These are phyloP conservation scores for Thyatira batis DNA, from an alignment of 2,888 invertebrate genomes.

Conservation along the genomic window DNA sequence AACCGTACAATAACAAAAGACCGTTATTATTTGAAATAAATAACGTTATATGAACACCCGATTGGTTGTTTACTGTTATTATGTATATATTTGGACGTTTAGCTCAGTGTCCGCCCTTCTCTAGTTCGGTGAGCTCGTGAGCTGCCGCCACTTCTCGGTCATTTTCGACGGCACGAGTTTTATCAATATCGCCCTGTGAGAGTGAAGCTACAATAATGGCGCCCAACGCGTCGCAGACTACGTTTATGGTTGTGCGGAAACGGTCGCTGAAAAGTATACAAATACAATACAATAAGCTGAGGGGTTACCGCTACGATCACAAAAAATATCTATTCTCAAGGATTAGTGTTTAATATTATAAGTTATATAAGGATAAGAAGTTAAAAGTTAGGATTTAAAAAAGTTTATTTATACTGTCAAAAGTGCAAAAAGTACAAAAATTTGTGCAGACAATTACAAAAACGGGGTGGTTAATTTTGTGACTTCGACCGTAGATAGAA, in stretches of 20 bases:
- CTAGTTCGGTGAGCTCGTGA: constrained; percentile 86
- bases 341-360: too few species aligned
- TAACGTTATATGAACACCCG: constrained; percentile 18
- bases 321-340: too few species aligned
- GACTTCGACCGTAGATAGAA: too few species aligned
- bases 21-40: not conserved
- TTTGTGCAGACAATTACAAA: too few species aligned
- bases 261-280: constrained; percentile 85
- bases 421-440: too few species aligned
- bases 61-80: constrained; percentile 4
- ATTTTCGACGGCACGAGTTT: constrained; percentile 64
- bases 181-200: constrained; percentile 87
- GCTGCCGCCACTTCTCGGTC: constrained; percentile 77
- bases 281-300: too few species aligned
- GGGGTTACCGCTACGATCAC: too few species aligned
- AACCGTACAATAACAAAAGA: not conserved
- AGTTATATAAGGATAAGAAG: too few species aligned
- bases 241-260: constrained; percentile 95
- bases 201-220: constrained; percentile 95
- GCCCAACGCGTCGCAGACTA: constrained; percentile 96
- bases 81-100: not conserved
- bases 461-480: too few species aligned
- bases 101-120: constrained; percentile 73
- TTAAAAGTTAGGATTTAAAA: too few species aligned
- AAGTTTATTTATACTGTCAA: too few species aligned